Percentiles rank a stretch among this genome's conserved stretches.
Evolutionary conservation across 2,113 vertebrate species (phyloP).

Genomic region (Platycercus adscitus): DNA sequence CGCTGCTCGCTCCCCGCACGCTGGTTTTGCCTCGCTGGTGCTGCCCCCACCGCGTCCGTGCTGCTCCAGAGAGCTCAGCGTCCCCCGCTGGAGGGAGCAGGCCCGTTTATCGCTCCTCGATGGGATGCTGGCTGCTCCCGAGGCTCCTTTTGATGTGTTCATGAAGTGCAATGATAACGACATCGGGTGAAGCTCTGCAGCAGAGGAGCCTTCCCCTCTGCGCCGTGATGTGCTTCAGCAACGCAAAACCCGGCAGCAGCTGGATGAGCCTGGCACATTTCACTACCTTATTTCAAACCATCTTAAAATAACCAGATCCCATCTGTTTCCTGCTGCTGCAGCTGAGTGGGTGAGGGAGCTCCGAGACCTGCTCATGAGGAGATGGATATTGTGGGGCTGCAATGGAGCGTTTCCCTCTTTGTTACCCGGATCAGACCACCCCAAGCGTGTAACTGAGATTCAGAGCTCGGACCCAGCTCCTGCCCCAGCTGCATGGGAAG

Average conservation of each 20-base stretch:
- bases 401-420: neutral
- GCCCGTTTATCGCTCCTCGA: too few species aligned
- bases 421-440: accelerated
- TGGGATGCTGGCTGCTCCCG: neutral
- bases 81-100: accelerated
- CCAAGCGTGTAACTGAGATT: neutral
- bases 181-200: neutral
- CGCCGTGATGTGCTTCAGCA: accelerated
- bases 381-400: accelerated
- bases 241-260: neutral
- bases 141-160: accelerated
- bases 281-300: accelerated
- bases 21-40: neutral
- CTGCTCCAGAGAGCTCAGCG: accelerated
- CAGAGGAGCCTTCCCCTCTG: accelerated
- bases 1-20: neutral
- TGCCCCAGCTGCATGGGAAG: neutral
- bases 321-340: neutral
- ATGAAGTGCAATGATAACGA: accelerated
- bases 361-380: neutral
- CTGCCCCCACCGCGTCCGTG: accelerated
- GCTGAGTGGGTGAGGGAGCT: neutral
- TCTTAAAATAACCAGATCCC: neutral
- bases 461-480: neutral
- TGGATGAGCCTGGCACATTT: accelerated